Base-by-base conservation (phyloP, 2,888 invertebrate genomes). In the Stenodera caucasica region DNA sequence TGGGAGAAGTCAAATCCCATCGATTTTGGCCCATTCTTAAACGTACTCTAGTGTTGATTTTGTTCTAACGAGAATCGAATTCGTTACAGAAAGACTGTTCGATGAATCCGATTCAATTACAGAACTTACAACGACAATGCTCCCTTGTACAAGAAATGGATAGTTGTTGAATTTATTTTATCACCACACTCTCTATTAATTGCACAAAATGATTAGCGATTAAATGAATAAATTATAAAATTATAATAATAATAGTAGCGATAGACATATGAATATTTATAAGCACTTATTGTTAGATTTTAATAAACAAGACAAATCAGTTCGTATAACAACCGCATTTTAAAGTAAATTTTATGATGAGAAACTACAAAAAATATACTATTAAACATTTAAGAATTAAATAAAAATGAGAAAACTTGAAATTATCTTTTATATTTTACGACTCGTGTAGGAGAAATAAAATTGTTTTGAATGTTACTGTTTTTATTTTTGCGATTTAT, bases 41-140 rank as follows among this genome's bases (percentile, higher is more conserved):
- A 23, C n/a, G n/a, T n/a, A n/a, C n/a, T n/a, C n/a, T n/a, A n/a
- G n/a, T 15, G 2, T n/a, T n/a, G 12, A 49, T 15, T 2, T 23
- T 49, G 4, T 26, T 26, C 5, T 4, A 26, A 37, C 6, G 6
- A 8, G 8, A 15, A 12, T n/a, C 5, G 2, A 37, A 37, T 49
- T 11, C 29, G 6, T 61, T 58, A 8, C 75, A 82, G 82, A 77
- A 79, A 69, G 76, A 76, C 71, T 81, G 77, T 65, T 68, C 81
- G 72, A 80, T 80, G 70, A 75, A 80, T 63, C 75, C 82, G 37
- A 77, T 80, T 65, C 82, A 83, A 70, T 71, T 82, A 66, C 81
- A 82, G 6, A 1, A 45, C n/a, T 5, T 45, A 21, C 45, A 45
- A 40, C 40, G 18, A 40, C 40, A 40, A 23, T 37, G 37, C 3